Evolutionary conservation across 2,888 invertebrate species (phyloP).

Genomic region (Sarcophaga rosellei): DNA sequence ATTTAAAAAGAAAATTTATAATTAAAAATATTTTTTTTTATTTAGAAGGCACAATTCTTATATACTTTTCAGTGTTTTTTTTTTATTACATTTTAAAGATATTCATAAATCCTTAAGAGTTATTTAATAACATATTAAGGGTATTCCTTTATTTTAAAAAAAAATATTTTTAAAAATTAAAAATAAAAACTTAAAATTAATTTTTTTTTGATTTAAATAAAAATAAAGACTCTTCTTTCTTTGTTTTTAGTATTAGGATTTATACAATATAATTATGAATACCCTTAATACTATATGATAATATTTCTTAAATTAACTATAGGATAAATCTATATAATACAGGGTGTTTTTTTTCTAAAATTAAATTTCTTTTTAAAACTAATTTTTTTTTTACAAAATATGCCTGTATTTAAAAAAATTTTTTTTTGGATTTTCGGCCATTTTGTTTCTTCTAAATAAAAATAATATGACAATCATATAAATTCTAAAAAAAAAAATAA

Average conservation of each 20-base stretch:
- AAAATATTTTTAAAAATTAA: background rate
- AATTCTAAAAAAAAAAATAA: background rate
- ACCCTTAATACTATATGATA: background rate
- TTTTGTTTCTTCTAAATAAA: background rate
- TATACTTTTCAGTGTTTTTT: background rate
- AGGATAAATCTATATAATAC: background rate
- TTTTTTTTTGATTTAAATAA: slow-evolving; percentile 69
- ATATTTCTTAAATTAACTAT: background rate
- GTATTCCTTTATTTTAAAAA: background rate
- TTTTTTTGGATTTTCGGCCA: background rate
- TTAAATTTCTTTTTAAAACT: background rate
- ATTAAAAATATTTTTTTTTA: slow-evolving; percentile 58
- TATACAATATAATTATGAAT: background rate
- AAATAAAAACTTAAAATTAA: slow-evolving; percentile 19
- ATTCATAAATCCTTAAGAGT: slow-evolving; percentile 20
- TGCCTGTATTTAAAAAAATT: background rate
- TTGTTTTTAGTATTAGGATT: background rate
- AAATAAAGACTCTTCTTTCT: slow-evolving; percentile 24
- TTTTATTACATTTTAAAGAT: slow-evolving; percentile 51
- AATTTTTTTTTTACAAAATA: background rate
- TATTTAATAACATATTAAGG: background rate
- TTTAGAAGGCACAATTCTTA: slow-evolving; percentile 66
- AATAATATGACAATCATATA: background rate
- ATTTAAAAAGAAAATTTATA: background rate
- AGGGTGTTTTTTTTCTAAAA: background rate